phyloP scores from a whole-genome alignment of 2,113 vertebrate species.

The Planiliza haematocheilus region DNA sequence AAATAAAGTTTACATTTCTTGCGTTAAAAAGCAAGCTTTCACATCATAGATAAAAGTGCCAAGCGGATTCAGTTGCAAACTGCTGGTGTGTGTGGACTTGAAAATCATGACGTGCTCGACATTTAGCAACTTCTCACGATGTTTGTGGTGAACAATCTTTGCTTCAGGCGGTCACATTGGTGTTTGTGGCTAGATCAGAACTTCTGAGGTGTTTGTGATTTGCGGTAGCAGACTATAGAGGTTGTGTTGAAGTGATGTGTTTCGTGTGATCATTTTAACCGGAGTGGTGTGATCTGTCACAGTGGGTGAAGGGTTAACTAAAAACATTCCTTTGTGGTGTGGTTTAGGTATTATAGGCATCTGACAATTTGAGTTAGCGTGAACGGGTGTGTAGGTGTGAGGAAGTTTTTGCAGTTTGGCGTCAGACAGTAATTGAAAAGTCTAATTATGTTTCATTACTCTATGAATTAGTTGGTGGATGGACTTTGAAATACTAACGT shows the following conservation, averaged over 20 bases:
- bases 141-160: conserved; percentile 52
- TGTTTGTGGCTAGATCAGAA: background rate
- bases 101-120: conserved; percentile 14
- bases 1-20: conserved; percentile 66
- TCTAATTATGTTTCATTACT: background rate
- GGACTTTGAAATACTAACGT: background rate
- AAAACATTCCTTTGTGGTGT: conserved; percentile 28
- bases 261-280: conserved; percentile 9
- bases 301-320: conserved; percentile 4
- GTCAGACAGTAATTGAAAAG: conserved; percentile 14
- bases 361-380: background rate
- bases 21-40: conserved; percentile 38
- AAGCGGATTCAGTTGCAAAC: conserved; percentile 47
- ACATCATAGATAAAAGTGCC: conserved; percentile 46
- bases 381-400: background rate
- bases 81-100: conserved; percentile 30
- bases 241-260: conserved; percentile 24
- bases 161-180: conserved; percentile 13
- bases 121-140: conserved; percentile 15
- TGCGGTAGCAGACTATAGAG: conserved; percentile 25
- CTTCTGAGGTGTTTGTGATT: conserved; percentile 3
- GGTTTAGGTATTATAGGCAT: conserved; percentile 9
- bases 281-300: conserved; percentile 1
- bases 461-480: background rate
- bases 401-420: conserved; percentile 1